Base-by-base conservation (phyloP, 2,888 invertebrate genomes). In the Drosophila mimica region DNA sequence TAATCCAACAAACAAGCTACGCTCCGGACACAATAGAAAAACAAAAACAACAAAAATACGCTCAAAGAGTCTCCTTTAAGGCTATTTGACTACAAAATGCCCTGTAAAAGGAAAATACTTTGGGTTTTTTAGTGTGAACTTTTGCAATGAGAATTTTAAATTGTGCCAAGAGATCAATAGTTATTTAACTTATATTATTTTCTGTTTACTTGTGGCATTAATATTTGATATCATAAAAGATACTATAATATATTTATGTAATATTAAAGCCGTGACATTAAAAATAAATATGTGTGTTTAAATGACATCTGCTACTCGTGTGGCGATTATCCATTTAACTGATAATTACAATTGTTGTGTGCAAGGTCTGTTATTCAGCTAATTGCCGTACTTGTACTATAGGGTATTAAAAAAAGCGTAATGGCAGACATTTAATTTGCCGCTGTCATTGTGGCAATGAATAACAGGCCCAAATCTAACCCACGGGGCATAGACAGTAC, bases 381-480 rank as follows among this genome's bases (percentile, higher is more conserved):
- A 20, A 43, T 49, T 25, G n/a, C 30, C 20, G 7, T 9, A 52
- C 25, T 60, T 51, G 34, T 62, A 49, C 15, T 63, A 46, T 28
- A 77, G 77, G 77, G 77, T 81, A 77, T 81, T 33, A 28, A 11
- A 49, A 57, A 68, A 40, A 53, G 38, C 52, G 43, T 67, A 78
- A 65, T 70, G 75, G 74, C 75, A 82, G 70, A 28, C 83, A 89
- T 85, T 89, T 88, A 88, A 89, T 89, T 85, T 89, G 90, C 72
- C 72, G 72, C 73, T 76, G 89, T 84, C 82, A 78, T 70, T 78
- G 54, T 64, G 83, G 65, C 81, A 83, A 86, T 86, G 82, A 70
- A 82, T 70, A 82, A 77, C 83, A 88, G 66, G 73, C 77, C 81
- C 83, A 88, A 81, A 85, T 86, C 65, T 83, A 86, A 74, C 81